A percentile compares a stretch with the other conserved stretches of the same genome.
Conservation (phyloP, 64 coral and sea anemone genomes). For the Pocillopora verrucosa region DNA sequence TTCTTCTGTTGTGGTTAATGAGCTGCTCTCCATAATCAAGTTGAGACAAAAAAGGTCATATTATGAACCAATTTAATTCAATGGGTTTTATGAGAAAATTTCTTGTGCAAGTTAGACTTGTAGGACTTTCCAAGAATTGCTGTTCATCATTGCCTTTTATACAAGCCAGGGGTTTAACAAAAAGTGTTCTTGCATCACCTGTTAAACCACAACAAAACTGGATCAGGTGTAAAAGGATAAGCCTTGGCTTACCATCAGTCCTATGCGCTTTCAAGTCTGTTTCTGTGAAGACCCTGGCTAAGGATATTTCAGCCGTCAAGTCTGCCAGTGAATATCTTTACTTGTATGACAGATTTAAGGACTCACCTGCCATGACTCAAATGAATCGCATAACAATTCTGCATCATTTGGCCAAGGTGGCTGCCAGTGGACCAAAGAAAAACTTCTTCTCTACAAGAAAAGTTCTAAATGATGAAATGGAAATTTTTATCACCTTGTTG, state of each 20-base stretch:
- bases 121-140: not conserved
- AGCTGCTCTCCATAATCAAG: too few relatives aligned
- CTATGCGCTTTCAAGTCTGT: not conserved
- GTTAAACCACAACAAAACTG: not conserved
- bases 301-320: constrained; percentile 20
- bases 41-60: not conserved
- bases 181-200: not conserved
- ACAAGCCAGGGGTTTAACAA: constrained; percentile 2
- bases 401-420: constrained; percentile 10
- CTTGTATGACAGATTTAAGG: constrained; percentile 10
- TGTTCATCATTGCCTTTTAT: not conserved
- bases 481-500: constrained; percentile 12
- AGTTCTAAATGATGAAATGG: not conserved
- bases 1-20: too few relatives aligned
- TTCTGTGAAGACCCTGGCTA: not conserved
- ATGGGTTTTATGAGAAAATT: not conserved
- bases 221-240: not conserved
- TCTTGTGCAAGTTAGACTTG: not conserved
- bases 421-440: not conserved
- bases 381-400: constrained; percentile 35
- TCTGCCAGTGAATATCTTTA: constrained; percentile 2
- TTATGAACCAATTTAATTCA: not conserved
- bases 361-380: constrained; percentile 20
- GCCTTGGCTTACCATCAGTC: not conserved
- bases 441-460: constrained; percentile 22